phyloP scores from a whole-genome alignment of 2,797 vertebrate species.

The Naso thynnoides region DNA sequence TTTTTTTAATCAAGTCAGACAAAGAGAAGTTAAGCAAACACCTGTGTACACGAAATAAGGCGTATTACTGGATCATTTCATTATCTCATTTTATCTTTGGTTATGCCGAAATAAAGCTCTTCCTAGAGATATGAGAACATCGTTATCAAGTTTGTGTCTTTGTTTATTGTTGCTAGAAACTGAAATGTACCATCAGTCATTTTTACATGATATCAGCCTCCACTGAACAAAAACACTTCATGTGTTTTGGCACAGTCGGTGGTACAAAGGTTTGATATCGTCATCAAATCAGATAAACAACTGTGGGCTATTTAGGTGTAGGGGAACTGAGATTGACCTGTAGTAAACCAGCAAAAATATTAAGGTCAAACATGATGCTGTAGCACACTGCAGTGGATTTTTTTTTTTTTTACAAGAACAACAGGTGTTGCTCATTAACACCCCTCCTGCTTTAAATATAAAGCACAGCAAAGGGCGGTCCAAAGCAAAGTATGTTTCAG shows the following conservation, averaged over 20 bases:
- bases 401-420: background rate
- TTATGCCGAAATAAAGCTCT: constrained; percentile 35
- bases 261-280: constrained; percentile 1
- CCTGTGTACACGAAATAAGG: background rate
- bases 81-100: constrained; percentile 52
- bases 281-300: background rate
- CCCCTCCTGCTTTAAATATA: background rate
- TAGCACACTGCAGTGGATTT: too few species aligned
- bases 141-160: constrained; percentile 38
- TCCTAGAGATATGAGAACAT: constrained; percentile 25
- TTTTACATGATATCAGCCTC: background rate
- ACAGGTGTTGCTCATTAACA: background rate
- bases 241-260: background rate
- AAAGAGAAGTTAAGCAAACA: background rate
- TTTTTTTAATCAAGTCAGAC: constrained; percentile 9
- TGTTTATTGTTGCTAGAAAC: constrained; percentile 22
- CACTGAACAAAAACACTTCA: background rate
- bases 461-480: too few species aligned
- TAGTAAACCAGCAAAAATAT: background rate
- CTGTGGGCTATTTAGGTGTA: background rate
- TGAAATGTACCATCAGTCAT: constrained; percentile 25
- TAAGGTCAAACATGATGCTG: background rate
- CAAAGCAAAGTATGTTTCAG: background rate
- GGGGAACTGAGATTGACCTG: background rate
- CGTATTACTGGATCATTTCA: constrained; percentile 8